Base-by-base conservation (phyloP, 2,888 invertebrate species). In the Lasius fuliginosus region DNA sequence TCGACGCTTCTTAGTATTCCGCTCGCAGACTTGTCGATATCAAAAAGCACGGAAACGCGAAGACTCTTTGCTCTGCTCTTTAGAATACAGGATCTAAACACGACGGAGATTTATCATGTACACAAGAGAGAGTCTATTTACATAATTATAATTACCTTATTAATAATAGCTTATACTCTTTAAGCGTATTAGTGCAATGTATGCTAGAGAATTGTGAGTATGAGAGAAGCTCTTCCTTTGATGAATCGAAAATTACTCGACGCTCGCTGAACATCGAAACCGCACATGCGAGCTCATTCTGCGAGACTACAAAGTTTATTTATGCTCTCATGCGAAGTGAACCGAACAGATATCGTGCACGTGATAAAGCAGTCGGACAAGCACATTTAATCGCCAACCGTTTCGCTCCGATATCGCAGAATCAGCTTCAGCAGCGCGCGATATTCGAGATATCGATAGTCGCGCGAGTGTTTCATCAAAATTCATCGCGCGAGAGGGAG, bases 321-420 rank as follows among this genome's bases (percentile, higher is more conserved):
- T 74, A 73, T 60, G 71, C 30, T 56, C n/a, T 58, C 58, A 42
- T 40, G 69, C 68, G 8, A 82, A 82, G 56, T 67, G 74, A 69
- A 40, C 74, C 23, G 69, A 56, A 76, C 30, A 15, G 69, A 46
- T 69, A 68, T 67, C 27, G 42, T 62, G 65, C 18, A 64, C 64
- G 49, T 67, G 85, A 67, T 75, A 69, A 75, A 36, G 62, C 62
- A 64, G 68, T 64, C 33, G 23, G 36, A 53, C n/a, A 53, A 58
- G 79, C 36, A 71, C 82, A 77, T 84, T 65, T 77, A 84, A 86
- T 86, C 84, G 71, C 46, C n/a, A 27, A 62, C 65, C 27, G 56
- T 27, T 77, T 40, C 58, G 11, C 65, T 46, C 11, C 49, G 62
- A 23, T 82, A 69, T 56, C 33, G 62, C 74, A 40, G 60, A 67